Evolutionary conservation across 1,140 invertebrate genomes (phyloP).

Genomic region (Polypedilum pembai): DNA sequence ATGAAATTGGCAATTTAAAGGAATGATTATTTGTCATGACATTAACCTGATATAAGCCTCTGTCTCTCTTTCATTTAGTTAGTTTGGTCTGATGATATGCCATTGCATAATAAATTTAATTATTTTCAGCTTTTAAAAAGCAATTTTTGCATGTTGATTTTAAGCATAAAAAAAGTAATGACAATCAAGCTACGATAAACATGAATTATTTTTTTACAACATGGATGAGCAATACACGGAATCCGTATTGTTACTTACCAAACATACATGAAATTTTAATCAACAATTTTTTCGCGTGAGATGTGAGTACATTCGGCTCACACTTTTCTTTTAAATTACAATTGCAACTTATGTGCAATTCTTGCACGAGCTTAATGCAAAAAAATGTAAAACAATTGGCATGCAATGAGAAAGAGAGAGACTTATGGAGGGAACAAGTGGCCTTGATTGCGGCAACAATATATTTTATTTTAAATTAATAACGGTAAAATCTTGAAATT

Average conservation of each 20-base stretch:
- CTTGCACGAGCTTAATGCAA: no score
- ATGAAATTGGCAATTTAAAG: conserved; percentile 18
- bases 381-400: no score
- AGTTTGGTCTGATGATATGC: neutral
- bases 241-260: neutral
- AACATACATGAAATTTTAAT: conserved; percentile 27
- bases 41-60: no score
- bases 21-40: conserved; percentile 5
- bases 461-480: no score
- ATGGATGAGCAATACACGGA: conserved; percentile 1
- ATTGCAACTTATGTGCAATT: no score
- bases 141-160: neutral
- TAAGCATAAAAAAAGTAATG: neutral
- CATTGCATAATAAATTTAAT: conserved; percentile 8
- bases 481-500: no score
- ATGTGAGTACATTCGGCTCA: neutral
- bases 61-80: neutral
- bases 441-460: no score
- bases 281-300: conserved; percentile 26
- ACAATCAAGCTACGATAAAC: neutral
- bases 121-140: neutral
- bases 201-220: neutral
- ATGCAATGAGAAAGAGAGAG: no score
- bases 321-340: no score
- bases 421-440: no score